Evolutionary conservation across 2,888 invertebrate genomes (phyloP), one percentile per base, ranked within the genome.

Genomic region (Myathropa florea): DNA sequence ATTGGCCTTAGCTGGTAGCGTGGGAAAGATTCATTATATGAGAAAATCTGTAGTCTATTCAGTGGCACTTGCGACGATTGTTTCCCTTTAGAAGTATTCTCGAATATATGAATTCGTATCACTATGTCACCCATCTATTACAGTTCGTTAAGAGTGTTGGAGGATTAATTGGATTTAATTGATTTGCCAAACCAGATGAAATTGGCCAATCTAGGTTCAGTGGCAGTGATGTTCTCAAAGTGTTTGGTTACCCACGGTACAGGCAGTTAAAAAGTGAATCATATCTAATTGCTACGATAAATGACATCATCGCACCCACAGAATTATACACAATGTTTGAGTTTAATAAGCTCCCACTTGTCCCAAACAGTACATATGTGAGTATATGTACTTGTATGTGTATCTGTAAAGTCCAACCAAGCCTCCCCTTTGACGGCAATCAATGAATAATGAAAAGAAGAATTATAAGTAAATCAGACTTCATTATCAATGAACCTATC

Each of bases 91-190:
- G 59, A 77, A 72, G 55, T 33, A 46, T 81, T 67, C 77, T 87
- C 67, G 46, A 61, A 72, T 83, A 81, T 64, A 26, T 71, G 70
- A 81, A 78, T 85, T 80, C 82, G 77, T 80, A 81, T 82, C 79
- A 79, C 75, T 90, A 89, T 90, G 91, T 92, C 92, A 92, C 92
- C 92, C 92, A 91, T 91, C 91, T 91, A 91, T 92, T 92, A 90
- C 89, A 90, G 90, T 92, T 92, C 91, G 92, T 92, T 92, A 92
- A 91, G 88, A 90, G 91, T 92, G 92, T 92, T 92, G 92, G 91
- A 92, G 91, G 90, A 92, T 92, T 92, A 92, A 92, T 92, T 92
- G 92, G 91, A 92, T 93, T 92, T 92, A 92, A 92, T 92, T 92
- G 92, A 93, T 92, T 92, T 92, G 92, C 92, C 91, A 92, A 92